Percentiles rank a stretch among this genome's conserved stretches.
These are phyloP conservation scores for Octopus bimaculoides DNA, from an alignment of 1,140 invertebrate genomes.

Conservation along the genomic window DNA sequence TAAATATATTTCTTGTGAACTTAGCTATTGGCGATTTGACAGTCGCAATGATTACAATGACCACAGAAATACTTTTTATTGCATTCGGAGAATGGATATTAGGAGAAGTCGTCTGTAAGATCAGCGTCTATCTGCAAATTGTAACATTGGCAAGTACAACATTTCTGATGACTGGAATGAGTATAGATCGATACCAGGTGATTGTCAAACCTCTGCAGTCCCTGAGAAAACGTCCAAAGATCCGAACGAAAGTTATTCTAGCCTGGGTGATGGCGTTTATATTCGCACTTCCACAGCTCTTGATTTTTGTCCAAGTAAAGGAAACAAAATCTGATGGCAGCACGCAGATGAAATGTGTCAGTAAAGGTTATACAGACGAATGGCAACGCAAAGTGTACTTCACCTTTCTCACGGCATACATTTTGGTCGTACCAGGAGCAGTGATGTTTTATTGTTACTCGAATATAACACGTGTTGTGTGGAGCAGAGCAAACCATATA, in stretches of 20 bases:
- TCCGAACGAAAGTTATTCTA: constrained; percentile 47
- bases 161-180: constrained; percentile 59
- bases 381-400: constrained; percentile 60
- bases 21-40: constrained; percentile 58
- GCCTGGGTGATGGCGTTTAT: constrained; percentile 59
- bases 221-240: constrained; percentile 37
- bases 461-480: constrained; percentile 56
- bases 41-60: constrained; percentile 59
- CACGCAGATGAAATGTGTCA: constrained; percentile 45
- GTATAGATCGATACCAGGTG: constrained; percentile 56
- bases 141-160: constrained; percentile 58
- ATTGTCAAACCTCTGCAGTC: constrained; percentile 52
- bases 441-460: constrained; percentile 59
- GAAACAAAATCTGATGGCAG: constrained; percentile 35
- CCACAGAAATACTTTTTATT: constrained; percentile 56
- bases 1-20: constrained; percentile 55
- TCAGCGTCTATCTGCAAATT: constrained; percentile 56
- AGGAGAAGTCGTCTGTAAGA: constrained; percentile 56
- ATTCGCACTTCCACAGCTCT: constrained; percentile 57
- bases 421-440: constrained; percentile 55
- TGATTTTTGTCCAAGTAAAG: constrained; percentile 55
- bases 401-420: constrained; percentile 56
- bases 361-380: constrained; percentile 55
- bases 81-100: constrained; percentile 59
- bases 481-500: constrained; percentile 35